Percentiles rank a stretch among this genome's conserved stretches.
These are phyloP conservation scores for Chironomus tepperi DNA, from an alignment of 1,140 invertebrate species.

Conservation along the genomic window DNA sequence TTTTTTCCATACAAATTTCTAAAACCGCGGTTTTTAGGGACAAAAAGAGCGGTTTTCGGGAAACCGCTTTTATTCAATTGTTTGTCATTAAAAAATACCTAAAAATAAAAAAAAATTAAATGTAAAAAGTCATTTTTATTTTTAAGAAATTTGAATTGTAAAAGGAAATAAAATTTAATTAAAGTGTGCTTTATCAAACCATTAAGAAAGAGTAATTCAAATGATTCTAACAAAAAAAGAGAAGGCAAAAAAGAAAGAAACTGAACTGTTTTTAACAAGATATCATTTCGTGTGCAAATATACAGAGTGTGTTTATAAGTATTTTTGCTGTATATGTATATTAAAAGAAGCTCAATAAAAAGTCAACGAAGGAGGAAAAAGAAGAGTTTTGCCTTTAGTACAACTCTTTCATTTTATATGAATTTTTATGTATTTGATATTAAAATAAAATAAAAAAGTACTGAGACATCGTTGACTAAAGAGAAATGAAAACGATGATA, in stretches of 20 bases:
- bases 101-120: too few relatives aligned
- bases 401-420: not conserved
- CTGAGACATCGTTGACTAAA: not conserved
- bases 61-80: too few relatives aligned
- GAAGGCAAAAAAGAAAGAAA: not conserved
- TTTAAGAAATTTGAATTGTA: too few relatives aligned
- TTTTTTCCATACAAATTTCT: too few relatives aligned
- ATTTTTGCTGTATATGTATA: not conserved
- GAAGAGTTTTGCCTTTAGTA: not conserved
- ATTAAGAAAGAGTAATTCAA: too few relatives aligned
- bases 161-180: too few relatives aligned
- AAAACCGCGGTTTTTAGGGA: too few relatives aligned
- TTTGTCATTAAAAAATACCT: too few relatives aligned
- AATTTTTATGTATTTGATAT: not conserved
- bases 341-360: not conserved
- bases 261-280: not conserved
- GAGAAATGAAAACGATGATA: constrained; percentile 3
- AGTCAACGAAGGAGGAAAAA: not conserved
- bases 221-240: not conserved
- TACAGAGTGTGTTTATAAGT: not conserved
- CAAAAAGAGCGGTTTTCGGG: too few relatives aligned
- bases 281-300: constrained; percentile 1
- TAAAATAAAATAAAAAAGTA: too few relatives aligned
- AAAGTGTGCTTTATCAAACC: too few relatives aligned
- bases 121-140: too few relatives aligned